These are phyloP conservation scores for Vesta saturnalis DNA, from an alignment of 2,888 invertebrate genomes.

Conservation along the genomic window DNA sequence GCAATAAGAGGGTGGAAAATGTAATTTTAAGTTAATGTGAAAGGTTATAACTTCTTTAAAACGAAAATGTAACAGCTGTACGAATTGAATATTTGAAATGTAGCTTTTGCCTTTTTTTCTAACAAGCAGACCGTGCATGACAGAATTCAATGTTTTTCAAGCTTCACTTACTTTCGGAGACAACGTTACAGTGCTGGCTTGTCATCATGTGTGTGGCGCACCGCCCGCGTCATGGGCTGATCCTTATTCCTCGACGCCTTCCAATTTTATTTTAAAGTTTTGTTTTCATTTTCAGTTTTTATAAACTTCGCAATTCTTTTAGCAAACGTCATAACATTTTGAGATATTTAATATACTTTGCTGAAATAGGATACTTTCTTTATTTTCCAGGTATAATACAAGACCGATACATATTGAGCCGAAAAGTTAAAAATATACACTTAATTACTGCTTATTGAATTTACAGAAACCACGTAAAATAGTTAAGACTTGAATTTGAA, in stretches of 20 bases:
- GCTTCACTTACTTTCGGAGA: constrained; percentile 50
- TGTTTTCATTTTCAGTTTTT: constrained; percentile 6
- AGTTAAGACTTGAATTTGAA: too few species aligned
- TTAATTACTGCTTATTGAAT: too few species aligned
- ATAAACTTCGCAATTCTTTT: too few species aligned
- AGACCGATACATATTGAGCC: too few species aligned
- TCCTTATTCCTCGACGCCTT: constrained; percentile 50
- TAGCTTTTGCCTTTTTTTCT: constrained; percentile 24
- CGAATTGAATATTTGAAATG: constrained; percentile 19
- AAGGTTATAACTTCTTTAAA: background rate
- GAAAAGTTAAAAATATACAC: too few species aligned
- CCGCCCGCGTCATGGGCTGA: constrained; percentile 53
- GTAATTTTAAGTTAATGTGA: background rate
- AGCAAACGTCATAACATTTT: too few species aligned
- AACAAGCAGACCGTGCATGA: constrained; percentile 42
- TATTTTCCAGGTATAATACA: too few species aligned
- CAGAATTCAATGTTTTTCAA: constrained; percentile 48
- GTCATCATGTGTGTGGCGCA: constrained; percentile 48
- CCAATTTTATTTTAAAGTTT: constrained; percentile 11
- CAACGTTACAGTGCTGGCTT: constrained; percentile 49
- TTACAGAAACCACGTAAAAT: too few species aligned
- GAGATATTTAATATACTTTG: too few species aligned
- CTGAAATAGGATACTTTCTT: too few species aligned
- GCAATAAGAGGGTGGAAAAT: background rate
- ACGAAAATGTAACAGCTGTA: constrained; percentile 19